Base-by-base conservation (phyloP, 1,140 invertebrate genomes). In the Papilio helenus region DNA sequence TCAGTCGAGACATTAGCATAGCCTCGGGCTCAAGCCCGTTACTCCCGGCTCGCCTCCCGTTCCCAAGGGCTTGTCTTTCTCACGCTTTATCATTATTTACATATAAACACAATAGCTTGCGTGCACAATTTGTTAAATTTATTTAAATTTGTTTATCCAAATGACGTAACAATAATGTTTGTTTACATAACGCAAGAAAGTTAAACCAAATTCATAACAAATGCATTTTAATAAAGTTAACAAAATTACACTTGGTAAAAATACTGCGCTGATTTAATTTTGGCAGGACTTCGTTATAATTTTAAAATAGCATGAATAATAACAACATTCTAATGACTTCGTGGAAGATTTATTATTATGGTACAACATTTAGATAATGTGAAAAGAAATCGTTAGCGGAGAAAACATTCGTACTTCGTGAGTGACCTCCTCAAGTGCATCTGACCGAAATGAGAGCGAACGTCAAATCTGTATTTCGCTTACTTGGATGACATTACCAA, bases 11-110 rank as follows among this genome's bases (percentile, higher is more conserved):
- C 84, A 92, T 92, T 93, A 92, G 79, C 91, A 91, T 92, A 91
- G 90, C 90, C 89, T 82, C 85, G 86, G 87, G 92, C 92, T 85
- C 73, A 74, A 86, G 81, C 83, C 90, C 89, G 87, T 92, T 92
- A 92, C 84, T 89, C 85, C 87, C 81, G 80, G 88, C 85, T 86
- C 82, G 80, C 84, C 82, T 88, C 87, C 86, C 85, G 86, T 88
- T 89, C 79, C 80, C 61, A 88, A 89, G 86, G 85, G 85, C 86
- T 83, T 81, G 58, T 77, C 80, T 80, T 90, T 90, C 86, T 86
- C 89, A 89, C 88, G 84, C 79, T 77, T 86, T 81, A 83, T 61
- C 51, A 84, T 76, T 55, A 76, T 77, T 77, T 76, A 26, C 14
- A 34, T 29, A 46, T 74, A 46, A 74, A 74, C 23, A 26, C 46